A percentile compares a stretch with the other conserved stretches of the same genome.
Evolutionary conservation across 2,888 invertebrate species (phyloP).

Genomic region (Megaustenia siamemsis): DNA sequence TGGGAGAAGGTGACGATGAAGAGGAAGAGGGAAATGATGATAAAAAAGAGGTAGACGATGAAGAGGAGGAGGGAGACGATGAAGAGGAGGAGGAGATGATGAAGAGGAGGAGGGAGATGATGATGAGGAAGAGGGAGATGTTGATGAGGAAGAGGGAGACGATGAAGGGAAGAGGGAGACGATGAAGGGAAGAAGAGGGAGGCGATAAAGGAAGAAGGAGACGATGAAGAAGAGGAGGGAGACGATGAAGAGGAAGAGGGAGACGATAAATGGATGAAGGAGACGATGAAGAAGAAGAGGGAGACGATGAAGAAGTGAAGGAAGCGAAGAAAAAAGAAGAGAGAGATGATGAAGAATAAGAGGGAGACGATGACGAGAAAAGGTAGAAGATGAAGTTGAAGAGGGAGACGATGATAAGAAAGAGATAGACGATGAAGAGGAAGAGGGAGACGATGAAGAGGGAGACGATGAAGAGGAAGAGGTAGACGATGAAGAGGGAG

Average conservation of each 20-base stretch:
- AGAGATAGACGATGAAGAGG: too few relatives aligned
- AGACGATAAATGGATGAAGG: neutral
- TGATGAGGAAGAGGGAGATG: neutral
- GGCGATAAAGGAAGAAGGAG: neutral
- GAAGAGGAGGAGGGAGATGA: neutral
- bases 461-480: constrained; percentile 29
- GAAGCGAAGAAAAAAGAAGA: neutral
- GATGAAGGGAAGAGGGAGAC: neutral
- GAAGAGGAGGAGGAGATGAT: too few relatives aligned
- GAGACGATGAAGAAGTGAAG: neutral
- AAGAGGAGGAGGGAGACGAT: neutral
- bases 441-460: neutral
- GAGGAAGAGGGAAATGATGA: neutral
- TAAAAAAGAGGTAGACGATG: neutral
- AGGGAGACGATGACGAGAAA: neutral
- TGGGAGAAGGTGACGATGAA: neutral
- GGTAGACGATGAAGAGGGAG: constrained; percentile 20
- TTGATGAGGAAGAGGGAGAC: neutral
- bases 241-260: neutral
- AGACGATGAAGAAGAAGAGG: neutral
- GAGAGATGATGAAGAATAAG: neutral
- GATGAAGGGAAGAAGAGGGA: neutral
- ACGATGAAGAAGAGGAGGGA: neutral
- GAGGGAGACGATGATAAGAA: neutral
- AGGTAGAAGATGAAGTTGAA: neutral